Evolutionary conservation across 2,113 vertebrate genomes (phyloP), one percentile per base, ranked within the genome.

Genomic region (Sterrhoptilus dennistouni): DNA sequence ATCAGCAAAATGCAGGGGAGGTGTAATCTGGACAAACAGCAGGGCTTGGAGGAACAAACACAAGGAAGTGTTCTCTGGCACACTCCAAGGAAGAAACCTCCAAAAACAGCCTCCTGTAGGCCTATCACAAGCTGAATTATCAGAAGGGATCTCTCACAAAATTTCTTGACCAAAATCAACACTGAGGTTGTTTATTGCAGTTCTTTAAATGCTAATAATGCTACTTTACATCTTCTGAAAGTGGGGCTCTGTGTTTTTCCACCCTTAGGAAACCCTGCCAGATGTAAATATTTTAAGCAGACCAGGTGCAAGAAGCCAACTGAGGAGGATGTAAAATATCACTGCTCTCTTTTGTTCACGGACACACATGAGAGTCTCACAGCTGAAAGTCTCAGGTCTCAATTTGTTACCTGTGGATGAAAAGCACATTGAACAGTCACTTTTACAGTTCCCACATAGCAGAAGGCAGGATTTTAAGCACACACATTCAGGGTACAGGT

Each of bases 401-500:
- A 17, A 0, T 66, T 86, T 63, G 31, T 57, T 53, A 7, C 10
- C 23, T 1, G 1, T 38, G 27, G n/a, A n/a, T 71, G 35, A 75
- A 74, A 89, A 77, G 38, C 66, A 61, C 11, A 44, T 54, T 80
- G 68, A 83, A 66, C 35, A 81, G 35, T 7, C 33, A 7, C 19
- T 83, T 63, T 27, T 2, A 31, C 2, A 63, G 21, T 45, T 69
- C 31, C 18, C 10, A 44, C 9, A 13, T 6, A 35, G 0, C 1
- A 49, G 29, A 71, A 76, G 14, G 4, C 6, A 82, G 22, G 57
- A 79, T 78, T 90, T 87, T 71, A 84, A 75, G 31, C 20, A 9
- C 2, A 7, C 9, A 2, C 38, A 49, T 59, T 59, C 69, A 68
- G 36, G 52, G 9, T 27, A 45, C 8, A 40, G n/a, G n/a, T n/a